phyloP scores from a whole-genome alignment of 2,113 vertebrate genomes.

The Aptenodytes forsteri region DNA sequence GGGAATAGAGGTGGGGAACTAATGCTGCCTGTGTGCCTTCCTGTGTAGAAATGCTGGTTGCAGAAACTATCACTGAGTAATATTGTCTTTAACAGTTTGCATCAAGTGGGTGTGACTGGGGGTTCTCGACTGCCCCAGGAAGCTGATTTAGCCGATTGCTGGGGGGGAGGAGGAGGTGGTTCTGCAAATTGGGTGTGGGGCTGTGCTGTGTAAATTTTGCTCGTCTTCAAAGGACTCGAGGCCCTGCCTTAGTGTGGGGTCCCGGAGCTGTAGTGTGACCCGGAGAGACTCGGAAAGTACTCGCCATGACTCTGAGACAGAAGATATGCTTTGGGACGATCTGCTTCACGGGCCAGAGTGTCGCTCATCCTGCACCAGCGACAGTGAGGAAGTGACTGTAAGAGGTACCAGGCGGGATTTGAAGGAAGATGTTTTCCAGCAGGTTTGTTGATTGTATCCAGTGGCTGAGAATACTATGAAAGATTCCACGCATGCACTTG shows the following conservation, averaged over 20 bases:
- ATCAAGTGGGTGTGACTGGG: rapidly evolving
- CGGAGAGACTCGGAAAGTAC: conserved; percentile 81
- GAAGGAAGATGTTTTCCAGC: conserved; percentile 87
- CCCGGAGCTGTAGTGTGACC: conserved; percentile 59
- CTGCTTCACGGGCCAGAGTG: conserved; percentile 91
- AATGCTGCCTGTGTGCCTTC: not conserved
- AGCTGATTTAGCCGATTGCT: too few relatives aligned
- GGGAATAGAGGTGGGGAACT: not conserved
- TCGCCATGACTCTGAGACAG: conserved; percentile 90
- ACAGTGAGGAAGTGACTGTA: conserved; percentile 79
- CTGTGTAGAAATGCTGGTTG: not conserved
- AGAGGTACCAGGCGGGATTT: conserved; percentile 67
- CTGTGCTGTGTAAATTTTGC: not conserved
- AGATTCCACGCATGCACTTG: too few relatives aligned
- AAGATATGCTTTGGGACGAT: conserved; percentile 96
- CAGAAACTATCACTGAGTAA: too few relatives aligned
- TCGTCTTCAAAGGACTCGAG: conserved; percentile 49
- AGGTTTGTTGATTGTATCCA: conserved; percentile 67
- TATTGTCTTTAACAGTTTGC: not conserved
- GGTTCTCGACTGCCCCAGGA: not conserved
- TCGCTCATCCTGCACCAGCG: conserved; percentile 86
- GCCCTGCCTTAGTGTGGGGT: conserved; percentile 11
- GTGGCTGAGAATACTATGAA: not conserved
- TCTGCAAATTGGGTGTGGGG: rapidly evolving
- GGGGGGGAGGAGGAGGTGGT: not conserved